Base-by-base conservation (phyloP, 2,113 vertebrate genomes). In the Muscicapa adusta region DNA sequence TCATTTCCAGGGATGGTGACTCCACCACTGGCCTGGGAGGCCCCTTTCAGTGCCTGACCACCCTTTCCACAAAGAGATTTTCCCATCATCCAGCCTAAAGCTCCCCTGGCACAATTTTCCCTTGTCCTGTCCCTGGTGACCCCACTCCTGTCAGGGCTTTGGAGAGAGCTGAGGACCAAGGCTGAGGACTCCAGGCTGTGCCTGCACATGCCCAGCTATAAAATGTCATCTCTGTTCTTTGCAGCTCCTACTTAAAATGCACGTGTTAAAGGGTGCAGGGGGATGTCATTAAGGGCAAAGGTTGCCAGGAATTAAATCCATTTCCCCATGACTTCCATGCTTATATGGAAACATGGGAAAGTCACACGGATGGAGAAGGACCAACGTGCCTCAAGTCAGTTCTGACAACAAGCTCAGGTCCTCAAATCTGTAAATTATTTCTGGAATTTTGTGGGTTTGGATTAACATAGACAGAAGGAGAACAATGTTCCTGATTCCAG, bases 311-410 rank as follows among this genome's bases (percentile, higher is more conserved):
- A 61, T 48, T 5, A 25, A 53, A 67, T 18, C 38, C 28, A 34
- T 40, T 40, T 67, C 61, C 60, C 77, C 8, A 1, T 20, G 7
- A 14, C 19, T 60, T 67, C 29, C 61, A 10, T 36, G 33, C 14
- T 50, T 31, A 18, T 25, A 28, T 29, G 22, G 16, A 67, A 23
- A 47, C 28, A 18, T 5, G 14, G 10, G 63, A 70, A 25, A 38
- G 73, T 17, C 45, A 45, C 61, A 7, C 0, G 0, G 13, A 14
- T n/a, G 12, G 28, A 60, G 54, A 25, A 45, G 12, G 9, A 45
- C 14, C 38, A 45, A 10, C 0, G 1, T 9, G 36, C 33, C 19
- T 14, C 61, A 29, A 28, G 43, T 51, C 2, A 0, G 10, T 38
- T 53, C 36, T 66, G 43, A 45, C 43, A 33, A 24, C 36, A 17